Base-by-base conservation (phyloP, 2,797 vertebrate species). In the Ctenopoma multispine region DNA sequence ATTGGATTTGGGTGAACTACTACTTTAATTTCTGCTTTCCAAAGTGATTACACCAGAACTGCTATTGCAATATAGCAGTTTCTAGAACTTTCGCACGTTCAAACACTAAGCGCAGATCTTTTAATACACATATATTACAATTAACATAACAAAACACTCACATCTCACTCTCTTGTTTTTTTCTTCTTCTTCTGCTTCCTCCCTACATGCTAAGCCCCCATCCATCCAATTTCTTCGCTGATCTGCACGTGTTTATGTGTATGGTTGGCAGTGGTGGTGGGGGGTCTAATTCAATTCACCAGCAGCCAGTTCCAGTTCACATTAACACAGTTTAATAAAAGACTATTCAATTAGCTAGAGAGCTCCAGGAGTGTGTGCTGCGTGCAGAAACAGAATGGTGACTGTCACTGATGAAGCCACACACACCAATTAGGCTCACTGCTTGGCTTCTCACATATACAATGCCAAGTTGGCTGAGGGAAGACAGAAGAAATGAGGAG, bases 301-400 rank as follows among this genome's bases (percentile, higher is more conserved):
- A 75, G 70, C 79, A 90, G 87, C 87, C 88, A 75, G 76, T 83
- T 90, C 73, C 76, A 82, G 77, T 87, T 85, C 81, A 85, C 84
- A 90, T 92, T 91, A 87, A 85, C 86, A 69, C 85, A 82, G 87
- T 91, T 92, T 91, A 92, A 92, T 93, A 90, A 92, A 89, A 90
- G 85, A 85, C 80, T 85, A 91, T 91, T 92, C 83, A 90, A 92
- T 91, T 89, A 93, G 82, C 75, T 31, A 20, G 76, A 75, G 82
- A 85, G 85, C 86, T 79, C 53, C 40, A 55, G 81, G 63, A 72
- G 73, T 38, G 84, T 77, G 81, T 66, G 65, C 62, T 81, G 86
- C 47, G 38, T 65, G 48, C 61, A 49, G 63, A 77, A 81, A 79
- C 81, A 81, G 74, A 87, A 72, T 47, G 53, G 70, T 34, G 80